Percentiles rank a stretch among this genome's conserved stretches.
Evolutionary conservation across 2,888 invertebrate species (phyloP).

Genomic region (Rotaria socialis): DNA sequence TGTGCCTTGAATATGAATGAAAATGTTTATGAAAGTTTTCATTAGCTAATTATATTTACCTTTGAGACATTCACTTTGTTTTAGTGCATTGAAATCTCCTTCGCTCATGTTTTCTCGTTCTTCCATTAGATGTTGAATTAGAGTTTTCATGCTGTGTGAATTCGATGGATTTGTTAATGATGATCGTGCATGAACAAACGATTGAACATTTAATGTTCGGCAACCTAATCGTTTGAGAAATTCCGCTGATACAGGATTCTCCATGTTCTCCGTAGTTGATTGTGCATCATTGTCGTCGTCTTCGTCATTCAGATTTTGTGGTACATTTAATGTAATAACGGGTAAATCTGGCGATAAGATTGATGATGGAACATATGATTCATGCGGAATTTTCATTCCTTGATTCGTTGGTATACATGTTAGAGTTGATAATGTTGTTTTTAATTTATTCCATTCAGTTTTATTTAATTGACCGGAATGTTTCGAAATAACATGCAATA

Average conservation of each 20-base stretch:
- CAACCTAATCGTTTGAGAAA: conserved; percentile 29
- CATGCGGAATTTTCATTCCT: conserved; percentile 24
- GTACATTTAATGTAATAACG: not conserved
- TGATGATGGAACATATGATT: conserved; percentile 7
- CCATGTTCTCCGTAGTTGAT: not conserved
- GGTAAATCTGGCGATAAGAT: not conserved
- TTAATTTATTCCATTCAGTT: conserved; percentile 23
- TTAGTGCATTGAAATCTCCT: conserved; percentile 4
- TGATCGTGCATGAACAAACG: conserved; percentile 11
- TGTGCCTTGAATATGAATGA: not conserved
- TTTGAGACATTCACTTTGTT: conserved; percentile 16
- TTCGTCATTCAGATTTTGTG: not conserved
- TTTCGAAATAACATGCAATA: not conserved
- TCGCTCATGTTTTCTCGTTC: conserved; percentile 8
- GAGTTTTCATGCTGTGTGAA: not conserved
- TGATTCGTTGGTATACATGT: conserved; percentile 15
- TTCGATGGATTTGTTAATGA: not conserved
- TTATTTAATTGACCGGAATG: conserved; percentile 2
- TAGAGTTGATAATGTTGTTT: not conserved
- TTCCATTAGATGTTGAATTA: conserved; percentile 31
- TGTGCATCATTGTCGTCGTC: not conserved
- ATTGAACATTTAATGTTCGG: conserved; percentile 35
- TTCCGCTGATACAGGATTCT: not conserved
- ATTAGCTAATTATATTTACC: not conserved
- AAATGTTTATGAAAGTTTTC: not conserved